Evolutionary conservation across 1,140 invertebrate genomes (phyloP), one percentile per base, ranked within the genome.

Genomic region (Vollenhovia emeryi): DNA sequence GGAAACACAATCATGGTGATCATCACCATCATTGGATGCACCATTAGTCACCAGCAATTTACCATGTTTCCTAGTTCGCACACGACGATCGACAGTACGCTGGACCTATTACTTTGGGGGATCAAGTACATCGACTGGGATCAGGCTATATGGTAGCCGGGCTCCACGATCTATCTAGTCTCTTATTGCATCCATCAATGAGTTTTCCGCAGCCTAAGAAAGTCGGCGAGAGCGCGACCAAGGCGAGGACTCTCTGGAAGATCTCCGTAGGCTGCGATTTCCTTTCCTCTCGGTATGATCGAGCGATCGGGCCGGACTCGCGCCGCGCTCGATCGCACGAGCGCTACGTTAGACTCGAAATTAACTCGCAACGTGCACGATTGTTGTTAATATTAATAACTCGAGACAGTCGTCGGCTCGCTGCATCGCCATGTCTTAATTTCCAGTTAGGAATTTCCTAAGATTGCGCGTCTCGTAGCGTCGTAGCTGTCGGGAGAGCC

Each of bases 81-180:
- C 79, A 40, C 86, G 30, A 85, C 87, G 69, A 89, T 92, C 55
- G 91, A 91, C 59, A 93, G 88, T 86, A 91, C 92, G 15, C 82
- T 94, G 91, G 93, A 94, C 64, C 89, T 93, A 48, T 89, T 94
- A 48, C 90, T 88, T 50, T 93, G 93, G 93, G 93, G 93, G 76
- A 91, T 94, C 84, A 93, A 93, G 85, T 93, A 92, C 83, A 88
- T 94, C 83, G 90, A 94, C 60, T 92, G 91, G 88, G 90, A 93
- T 52, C 76, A 93, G 24, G 83, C 84, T 33, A 73, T 89, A 60
- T 94, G 93, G 93, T 94, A 89, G 76, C 21, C 85, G 45, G 36
- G 40, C 52, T 68, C 80, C 50, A 52, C 69, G 76, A 76, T 69
- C 71, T 74, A 82, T 89, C 89, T 90, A 90, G 89, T 90, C 88